Conservation (phyloP, 2,113 vertebrate genomes). For the Sylvietta virens region DNA sequence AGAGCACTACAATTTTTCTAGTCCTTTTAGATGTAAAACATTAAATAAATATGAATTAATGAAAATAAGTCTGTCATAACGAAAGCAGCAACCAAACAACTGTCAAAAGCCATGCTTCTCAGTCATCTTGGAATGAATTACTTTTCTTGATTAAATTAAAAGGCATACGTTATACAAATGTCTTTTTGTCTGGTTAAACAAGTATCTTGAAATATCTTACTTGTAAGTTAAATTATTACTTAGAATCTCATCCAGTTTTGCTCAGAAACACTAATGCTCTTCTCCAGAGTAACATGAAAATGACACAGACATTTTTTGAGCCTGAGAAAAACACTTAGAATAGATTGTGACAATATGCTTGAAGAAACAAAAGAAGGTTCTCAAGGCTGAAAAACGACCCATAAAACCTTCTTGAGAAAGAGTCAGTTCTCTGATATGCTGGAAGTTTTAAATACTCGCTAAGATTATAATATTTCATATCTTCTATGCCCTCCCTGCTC, state of each 20-base stretch:
- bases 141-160: background rate
- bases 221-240: background rate
- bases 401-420: background rate
- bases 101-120: background rate
- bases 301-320: background rate
- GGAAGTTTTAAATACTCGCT: background rate
- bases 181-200: background rate
- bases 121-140: background rate
- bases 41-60: background rate
- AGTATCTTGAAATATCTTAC: background rate
- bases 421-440: background rate
- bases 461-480: background rate
- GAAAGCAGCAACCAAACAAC: background rate
- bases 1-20: background rate
- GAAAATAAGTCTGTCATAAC: background rate
- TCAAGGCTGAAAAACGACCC: background rate
- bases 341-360: background rate
- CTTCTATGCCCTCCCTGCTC: background rate
- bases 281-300: background rate
- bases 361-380: background rate
- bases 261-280: background rate
- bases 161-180: background rate
- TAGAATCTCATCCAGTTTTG: background rate
- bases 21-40: background rate
- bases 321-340: background rate